Evolutionary conservation across 2,113 vertebrate species (phyloP).

Genomic region (Atherinomorus stipes): DNA sequence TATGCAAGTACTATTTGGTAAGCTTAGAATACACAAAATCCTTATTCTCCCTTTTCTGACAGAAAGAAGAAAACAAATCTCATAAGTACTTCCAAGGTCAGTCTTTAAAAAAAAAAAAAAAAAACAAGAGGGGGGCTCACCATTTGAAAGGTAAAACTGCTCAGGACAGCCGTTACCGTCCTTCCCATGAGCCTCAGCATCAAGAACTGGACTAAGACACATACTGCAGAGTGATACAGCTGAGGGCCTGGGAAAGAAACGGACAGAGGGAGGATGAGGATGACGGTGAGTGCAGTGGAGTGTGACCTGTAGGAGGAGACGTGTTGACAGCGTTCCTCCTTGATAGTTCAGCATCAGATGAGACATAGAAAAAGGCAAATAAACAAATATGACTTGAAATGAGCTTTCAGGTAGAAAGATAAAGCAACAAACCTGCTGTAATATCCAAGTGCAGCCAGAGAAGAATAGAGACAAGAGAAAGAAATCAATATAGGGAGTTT

Average conservation of each 20-base stretch:
- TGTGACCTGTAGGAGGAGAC: conserved; percentile 40
- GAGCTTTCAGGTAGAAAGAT: conserved; percentile 39
- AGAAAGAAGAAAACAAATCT: neutral
- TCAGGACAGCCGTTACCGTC: conserved; percentile 89
- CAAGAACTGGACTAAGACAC: conserved; percentile 92
- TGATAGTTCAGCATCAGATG: conserved; percentile 31
- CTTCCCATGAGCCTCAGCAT: conserved; percentile 97
- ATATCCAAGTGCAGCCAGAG: conserved; percentile 77
- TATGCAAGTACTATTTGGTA: too few species aligned
- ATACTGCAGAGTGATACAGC: conserved; percentile 91
- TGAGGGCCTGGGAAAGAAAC: conserved; percentile 84
- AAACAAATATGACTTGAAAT: conserved; percentile 32
- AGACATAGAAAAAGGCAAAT: conserved; percentile 25
- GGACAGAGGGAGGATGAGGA: neutral
- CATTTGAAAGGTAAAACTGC: conserved; percentile 95
- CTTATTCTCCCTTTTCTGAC: neutral
- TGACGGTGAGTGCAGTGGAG: conserved; percentile 42
- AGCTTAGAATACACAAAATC: too few species aligned
- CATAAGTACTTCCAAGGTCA: too few species aligned
- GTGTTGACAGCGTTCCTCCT: conserved; percentile 39
- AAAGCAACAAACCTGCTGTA: conserved; percentile 78
- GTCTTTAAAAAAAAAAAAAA: neutral
- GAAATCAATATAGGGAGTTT: conserved; percentile 40
- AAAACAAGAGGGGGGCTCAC: conserved; percentile 77
- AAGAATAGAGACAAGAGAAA: conserved; percentile 51